Percentiles rank a stretch among this genome's conserved stretches.
Evolutionary conservation across 2,113 vertebrate genomes (phyloP).

Genomic region (Carettochelys insculpta): DNA sequence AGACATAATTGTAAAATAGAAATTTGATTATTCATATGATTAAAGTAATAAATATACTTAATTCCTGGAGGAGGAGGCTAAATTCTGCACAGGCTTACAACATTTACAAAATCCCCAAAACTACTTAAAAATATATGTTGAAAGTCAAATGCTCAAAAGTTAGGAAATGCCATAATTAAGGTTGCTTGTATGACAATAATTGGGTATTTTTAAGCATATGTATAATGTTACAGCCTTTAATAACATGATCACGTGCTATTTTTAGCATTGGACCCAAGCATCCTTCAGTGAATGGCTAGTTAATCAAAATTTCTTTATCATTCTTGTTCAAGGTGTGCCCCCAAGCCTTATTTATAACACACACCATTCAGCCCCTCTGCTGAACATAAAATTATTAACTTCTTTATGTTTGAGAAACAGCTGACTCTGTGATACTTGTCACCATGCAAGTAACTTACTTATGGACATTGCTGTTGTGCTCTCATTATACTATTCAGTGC

Average conservation of each 20-base stretch:
- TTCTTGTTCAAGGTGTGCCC: neutral
- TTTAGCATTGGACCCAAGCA: neutral
- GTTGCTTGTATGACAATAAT: neutral
- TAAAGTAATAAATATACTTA: neutral
- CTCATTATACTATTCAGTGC: no score
- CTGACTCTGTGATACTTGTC: no score
- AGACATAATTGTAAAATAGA: no score
- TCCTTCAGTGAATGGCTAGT: neutral
- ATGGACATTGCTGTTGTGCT: no score
- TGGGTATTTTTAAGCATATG: neutral
- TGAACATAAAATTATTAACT: no score
- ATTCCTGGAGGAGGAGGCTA: neutral
- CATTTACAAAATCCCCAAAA: neutral
- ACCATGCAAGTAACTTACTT: no score
- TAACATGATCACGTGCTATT: neutral
- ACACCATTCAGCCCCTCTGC: no score
- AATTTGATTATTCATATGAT: neutral
- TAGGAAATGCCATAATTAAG: neutral
- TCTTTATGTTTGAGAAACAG: no score
- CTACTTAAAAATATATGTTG: neutral
- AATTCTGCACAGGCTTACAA: neutral
- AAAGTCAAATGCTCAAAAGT: neutral
- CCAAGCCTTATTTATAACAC: no score
- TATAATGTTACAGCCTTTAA: neutral
- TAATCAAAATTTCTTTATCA: neutral